Evolutionary conservation across 2,113 vertebrate species (phyloP).

Genomic region (Serinus canaria): DNA sequence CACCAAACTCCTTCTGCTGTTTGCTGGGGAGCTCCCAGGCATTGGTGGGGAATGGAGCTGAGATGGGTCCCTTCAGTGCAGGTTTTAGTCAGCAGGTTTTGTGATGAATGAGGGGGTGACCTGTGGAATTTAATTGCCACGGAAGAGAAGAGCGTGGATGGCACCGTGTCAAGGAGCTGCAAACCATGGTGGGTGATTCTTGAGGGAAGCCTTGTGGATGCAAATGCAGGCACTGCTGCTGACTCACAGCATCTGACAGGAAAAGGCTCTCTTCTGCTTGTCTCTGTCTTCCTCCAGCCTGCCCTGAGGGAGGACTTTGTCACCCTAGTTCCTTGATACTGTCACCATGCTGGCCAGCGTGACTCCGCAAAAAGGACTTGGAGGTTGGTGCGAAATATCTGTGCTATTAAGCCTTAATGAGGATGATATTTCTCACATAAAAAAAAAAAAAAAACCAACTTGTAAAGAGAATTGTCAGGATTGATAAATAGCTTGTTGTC

Average conservation of each 20-base stretch:
- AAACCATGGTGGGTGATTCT: neutral
- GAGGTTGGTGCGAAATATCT: neutral
- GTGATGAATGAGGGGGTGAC: neutral
- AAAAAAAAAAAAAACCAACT: neutral
- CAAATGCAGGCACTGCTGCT: neutral
- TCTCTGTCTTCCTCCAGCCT: neutral
- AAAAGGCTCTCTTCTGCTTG: neutral
- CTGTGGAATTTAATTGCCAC: neutral
- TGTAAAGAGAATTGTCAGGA: neutral
- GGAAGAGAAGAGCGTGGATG: neutral
- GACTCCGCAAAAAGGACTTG: neutral
- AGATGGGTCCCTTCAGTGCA: neutral
- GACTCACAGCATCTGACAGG: neutral
- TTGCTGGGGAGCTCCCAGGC: neutral
- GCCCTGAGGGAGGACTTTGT: neutral
- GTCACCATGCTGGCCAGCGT: neutral
- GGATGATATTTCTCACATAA: neutral
- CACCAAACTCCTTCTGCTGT: neutral
- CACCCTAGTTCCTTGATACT: neutral
- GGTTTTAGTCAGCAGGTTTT: neutral
- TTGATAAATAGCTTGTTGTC: neutral
- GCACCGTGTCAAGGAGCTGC: neutral
- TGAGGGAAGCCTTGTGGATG: neutral
- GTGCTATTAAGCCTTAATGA: neutral
- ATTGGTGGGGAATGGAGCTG: neutral